These are phyloP conservation scores for Denticeps clupeoides DNA, from an alignment of 2,797 vertebrate genomes.

Conservation along the genomic window DNA sequence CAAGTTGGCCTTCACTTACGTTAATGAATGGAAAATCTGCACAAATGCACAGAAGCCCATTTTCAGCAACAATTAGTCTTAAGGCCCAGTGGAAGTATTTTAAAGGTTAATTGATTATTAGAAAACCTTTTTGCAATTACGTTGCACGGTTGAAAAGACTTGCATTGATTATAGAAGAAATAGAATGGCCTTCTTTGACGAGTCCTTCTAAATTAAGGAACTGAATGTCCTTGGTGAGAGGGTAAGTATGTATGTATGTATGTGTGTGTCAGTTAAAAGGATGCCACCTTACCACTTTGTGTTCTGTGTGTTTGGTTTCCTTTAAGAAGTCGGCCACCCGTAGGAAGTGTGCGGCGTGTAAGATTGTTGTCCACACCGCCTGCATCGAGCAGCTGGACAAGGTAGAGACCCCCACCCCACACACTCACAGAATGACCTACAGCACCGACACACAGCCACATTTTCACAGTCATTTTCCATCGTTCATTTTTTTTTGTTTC, in stretches of 20 bases:
- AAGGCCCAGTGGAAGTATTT: too few relatives aligned
- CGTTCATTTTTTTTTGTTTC: slow-evolving; percentile 19
- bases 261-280: background rate
- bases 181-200: too few relatives aligned
- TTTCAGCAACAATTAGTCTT: too few relatives aligned
- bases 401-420: slow-evolving; percentile 49
- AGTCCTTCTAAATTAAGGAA: background rate
- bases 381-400: slow-evolving; percentile 93
- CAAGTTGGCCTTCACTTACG: too few relatives aligned
- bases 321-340: slow-evolving; percentile 92
- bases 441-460: background rate
- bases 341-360: slow-evolving; percentile 91
- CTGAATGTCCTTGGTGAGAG: background rate
- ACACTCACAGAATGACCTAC: slow-evolving; percentile 8
- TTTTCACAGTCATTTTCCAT: background rate
- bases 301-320: slow-evolving; percentile 40
- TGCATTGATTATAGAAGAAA: too few relatives aligned
- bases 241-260: slow-evolving; percentile 9
- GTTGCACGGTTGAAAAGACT: too few relatives aligned
- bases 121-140: too few relatives aligned
- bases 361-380: slow-evolving; percentile 86
- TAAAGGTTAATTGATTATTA: too few relatives aligned
- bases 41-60: too few relatives aligned
- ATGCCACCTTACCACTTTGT: background rate
- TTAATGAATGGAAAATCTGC: too few relatives aligned